phyloP scores from a whole-genome alignment of 2,888 invertebrate genomes.

The Sinohyriopsis cumingii region DNA sequence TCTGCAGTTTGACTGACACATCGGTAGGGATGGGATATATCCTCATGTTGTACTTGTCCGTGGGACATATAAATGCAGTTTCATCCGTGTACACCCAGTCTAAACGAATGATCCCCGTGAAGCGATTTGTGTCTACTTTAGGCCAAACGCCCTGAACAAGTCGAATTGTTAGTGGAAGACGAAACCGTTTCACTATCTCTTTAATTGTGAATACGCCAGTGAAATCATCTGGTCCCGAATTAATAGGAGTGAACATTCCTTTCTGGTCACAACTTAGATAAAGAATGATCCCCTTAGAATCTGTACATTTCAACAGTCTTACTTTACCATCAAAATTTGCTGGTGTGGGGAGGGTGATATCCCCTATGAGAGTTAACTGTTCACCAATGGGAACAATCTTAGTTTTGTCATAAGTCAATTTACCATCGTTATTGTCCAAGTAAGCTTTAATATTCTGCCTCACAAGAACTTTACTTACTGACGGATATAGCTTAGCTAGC shows the following conservation, averaged over 20 bases:
- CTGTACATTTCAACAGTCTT: slow-evolving; percentile 87
- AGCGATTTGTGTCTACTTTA: slow-evolving; percentile 72
- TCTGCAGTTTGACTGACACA: slow-evolving; percentile 84
- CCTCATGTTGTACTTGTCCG: slow-evolving; percentile 66
- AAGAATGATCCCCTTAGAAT: slow-evolving; percentile 87
- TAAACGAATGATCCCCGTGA: slow-evolving; percentile 65
- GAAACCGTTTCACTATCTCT: slow-evolving; percentile 85
- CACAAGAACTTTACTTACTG: slow-evolving; percentile 78
- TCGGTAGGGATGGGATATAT: slow-evolving; percentile 88
- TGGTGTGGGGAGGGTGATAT: slow-evolving; percentile 48
- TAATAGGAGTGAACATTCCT: slow-evolving; percentile 90
- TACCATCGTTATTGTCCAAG: slow-evolving; percentile 57
- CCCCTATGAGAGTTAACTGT: slow-evolving; percentile 64
- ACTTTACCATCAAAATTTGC: slow-evolving; percentile 41
- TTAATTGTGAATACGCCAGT: slow-evolving; percentile 94
- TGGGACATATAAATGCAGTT: slow-evolving; percentile 66
- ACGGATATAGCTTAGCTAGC: slow-evolving; percentile 76
- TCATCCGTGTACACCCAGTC: slow-evolving; percentile 67
- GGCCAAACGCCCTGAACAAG: slow-evolving; percentile 93
- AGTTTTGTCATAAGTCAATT: slow-evolving; percentile 57
- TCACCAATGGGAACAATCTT: slow-evolving; percentile 65
- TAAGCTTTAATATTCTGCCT: slow-evolving; percentile 75
- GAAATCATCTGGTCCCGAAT: slow-evolving; percentile 91
- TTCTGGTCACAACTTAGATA: slow-evolving; percentile 89
- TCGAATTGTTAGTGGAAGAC: slow-evolving; percentile 92